These are phyloP conservation scores for Hippocampus guttulatus DNA, from an alignment of 2,113 vertebrate species.

Conservation along the genomic window DNA sequence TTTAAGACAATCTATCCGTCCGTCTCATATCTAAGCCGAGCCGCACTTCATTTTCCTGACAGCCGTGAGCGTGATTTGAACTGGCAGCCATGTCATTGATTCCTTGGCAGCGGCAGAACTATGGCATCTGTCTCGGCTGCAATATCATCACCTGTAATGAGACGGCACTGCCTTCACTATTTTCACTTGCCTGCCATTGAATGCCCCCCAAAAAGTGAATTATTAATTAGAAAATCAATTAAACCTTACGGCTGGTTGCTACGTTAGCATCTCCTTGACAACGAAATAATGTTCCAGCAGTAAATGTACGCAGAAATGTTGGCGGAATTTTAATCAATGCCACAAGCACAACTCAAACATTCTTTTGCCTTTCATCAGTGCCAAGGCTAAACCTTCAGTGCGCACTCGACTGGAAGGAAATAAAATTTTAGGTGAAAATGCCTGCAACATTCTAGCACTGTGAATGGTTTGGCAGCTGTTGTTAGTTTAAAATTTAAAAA, in stretches of 20 bases:
- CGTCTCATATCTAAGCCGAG: constrained; percentile 31
- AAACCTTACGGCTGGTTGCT: not conserved
- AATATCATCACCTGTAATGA: constrained; percentile 61
- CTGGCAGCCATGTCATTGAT: constrained; percentile 75
- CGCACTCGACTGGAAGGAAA: constrained; percentile 6
- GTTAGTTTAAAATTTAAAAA: not conserved
- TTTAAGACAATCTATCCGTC: constrained; percentile 48
- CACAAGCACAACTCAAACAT: not conserved
- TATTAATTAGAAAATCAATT: constrained; percentile 45
- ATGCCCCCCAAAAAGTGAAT: constrained; percentile 40
- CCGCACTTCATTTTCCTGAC: constrained; percentile 45
- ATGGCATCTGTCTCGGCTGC: constrained; percentile 55
- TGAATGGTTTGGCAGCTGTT: constrained; percentile 1
- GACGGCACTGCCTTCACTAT: constrained; percentile 40
- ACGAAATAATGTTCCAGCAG: not conserved
- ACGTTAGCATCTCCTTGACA: not conserved
- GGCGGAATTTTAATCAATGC: not conserved
- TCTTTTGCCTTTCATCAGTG: constrained; percentile 4
- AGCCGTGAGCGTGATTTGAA: constrained; percentile 65
- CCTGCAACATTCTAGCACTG: not conserved
- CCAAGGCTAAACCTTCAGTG: not conserved
- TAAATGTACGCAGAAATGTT: constrained; percentile 16
- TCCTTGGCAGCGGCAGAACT: constrained; percentile 54
- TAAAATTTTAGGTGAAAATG: constrained; percentile 2
- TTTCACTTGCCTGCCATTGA: constrained; percentile 42